phyloP scores from a whole-genome alignment of 2,888 invertebrate genomes.

The Pelosia muscerda region DNA sequence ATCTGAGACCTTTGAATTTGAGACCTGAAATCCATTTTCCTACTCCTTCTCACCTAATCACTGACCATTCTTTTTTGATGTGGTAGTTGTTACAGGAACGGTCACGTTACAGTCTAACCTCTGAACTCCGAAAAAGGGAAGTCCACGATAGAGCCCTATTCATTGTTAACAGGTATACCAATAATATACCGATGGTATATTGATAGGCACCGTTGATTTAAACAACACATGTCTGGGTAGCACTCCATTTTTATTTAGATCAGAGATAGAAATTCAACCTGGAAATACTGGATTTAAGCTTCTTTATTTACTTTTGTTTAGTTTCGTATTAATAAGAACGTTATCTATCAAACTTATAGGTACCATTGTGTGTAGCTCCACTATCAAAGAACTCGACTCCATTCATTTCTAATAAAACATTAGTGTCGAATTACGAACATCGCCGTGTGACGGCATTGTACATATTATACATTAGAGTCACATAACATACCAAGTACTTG shows the following conservation, averaged over 20 bases:
- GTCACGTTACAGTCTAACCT: not conserved
- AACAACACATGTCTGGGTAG: not conserved
- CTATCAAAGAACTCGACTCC: constrained; percentile 53
- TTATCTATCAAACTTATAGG: constrained; percentile 32
- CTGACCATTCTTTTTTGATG: no score
- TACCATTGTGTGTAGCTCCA: constrained; percentile 40
- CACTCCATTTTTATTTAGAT: no score
- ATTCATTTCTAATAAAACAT: constrained; percentile 45
- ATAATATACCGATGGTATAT: no score
- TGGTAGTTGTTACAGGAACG: not conserved
- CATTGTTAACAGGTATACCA: not conserved
- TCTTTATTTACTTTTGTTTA: no score
- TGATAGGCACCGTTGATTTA: not conserved
- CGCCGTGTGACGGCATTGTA: constrained; percentile 39
- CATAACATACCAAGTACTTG: constrained; percentile 35
- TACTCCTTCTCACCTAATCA: no score
- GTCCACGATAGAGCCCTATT: not conserved
- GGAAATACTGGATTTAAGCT: no score
- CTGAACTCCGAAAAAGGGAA: not conserved
- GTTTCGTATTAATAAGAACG: constrained; percentile 26
- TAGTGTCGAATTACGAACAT: constrained; percentile 44
- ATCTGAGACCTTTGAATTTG: no score
- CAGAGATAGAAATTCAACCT: no score
- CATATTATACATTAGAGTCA: constrained; percentile 34
- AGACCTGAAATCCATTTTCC: no score